Evolutionary conservation across 2,113 vertebrate species (phyloP).

Genomic region (Choloepus hoffmanni): DNA sequence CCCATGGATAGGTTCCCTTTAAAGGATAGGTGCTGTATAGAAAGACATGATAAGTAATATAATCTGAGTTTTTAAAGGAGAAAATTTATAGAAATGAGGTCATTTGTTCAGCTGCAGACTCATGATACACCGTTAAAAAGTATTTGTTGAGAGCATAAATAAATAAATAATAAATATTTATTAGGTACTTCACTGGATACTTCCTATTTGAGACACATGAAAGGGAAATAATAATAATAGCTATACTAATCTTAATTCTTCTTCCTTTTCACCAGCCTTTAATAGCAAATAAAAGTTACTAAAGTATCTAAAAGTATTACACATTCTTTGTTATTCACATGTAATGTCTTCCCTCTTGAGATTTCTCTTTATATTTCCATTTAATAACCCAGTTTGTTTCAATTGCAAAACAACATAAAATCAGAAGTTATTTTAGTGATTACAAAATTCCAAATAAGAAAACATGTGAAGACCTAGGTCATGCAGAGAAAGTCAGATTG

Average conservation of each 20-base stretch:
- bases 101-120: neutral
- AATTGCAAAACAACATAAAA: slow-evolving; percentile 38
- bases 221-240: neutral
- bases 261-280: slow-evolving; percentile 3
- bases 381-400: neutral
- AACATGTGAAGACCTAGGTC: slow-evolving; percentile 22
- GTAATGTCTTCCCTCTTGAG: neutral
- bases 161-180: neutral
- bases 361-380: neutral
- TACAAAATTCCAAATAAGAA: neutral
- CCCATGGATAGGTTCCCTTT: neutral
- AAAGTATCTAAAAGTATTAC: neutral
- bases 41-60: neutral
- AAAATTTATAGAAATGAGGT: slow-evolving; percentile 42
- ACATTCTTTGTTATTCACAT: slow-evolving; percentile 11
- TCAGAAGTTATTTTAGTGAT: slow-evolving; percentile 12
- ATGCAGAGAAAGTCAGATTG: neutral
- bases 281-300: slow-evolving; percentile 36
- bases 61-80: slow-evolving; percentile 17
- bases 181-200: neutral
- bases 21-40: neutral
- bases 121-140: neutral
- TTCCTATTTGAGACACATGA: neutral
- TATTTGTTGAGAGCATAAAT: neutral
- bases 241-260: neutral